phyloP scores from a whole-genome alignment of 2,888 invertebrate genomes.

The Agonum fuliginosum region DNA sequence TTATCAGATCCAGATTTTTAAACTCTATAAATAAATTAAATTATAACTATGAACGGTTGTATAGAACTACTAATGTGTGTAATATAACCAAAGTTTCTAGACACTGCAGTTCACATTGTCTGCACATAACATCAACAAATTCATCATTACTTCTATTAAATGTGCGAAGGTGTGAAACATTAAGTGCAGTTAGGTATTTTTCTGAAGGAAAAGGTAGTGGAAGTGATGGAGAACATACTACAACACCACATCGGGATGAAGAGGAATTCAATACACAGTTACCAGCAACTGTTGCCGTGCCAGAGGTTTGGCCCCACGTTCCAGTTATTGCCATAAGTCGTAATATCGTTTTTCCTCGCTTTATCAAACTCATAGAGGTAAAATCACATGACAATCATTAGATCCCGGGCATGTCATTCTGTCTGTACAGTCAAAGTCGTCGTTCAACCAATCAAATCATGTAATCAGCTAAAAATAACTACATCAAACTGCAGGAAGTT shows the following conservation, averaged over 20 bases:
- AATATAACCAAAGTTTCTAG: constrained; percentile 58
- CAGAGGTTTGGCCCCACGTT: constrained; percentile 97
- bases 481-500: too few species aligned
- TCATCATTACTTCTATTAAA: constrained; percentile 6
- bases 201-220: constrained; percentile 61
- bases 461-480: too few species aligned
- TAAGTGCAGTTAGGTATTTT: constrained; percentile 26
- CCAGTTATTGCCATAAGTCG: constrained; percentile 95
- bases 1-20: constrained; percentile 48
- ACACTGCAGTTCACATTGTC: constrained; percentile 1
- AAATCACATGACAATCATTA: too few species aligned
- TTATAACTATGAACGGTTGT: constrained; percentile 47
- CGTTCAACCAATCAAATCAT: too few species aligned
- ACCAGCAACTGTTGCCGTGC: constrained; percentile 93
- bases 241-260: constrained; percentile 65
- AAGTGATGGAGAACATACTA: constrained; percentile 53
- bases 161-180: constrained; percentile 1
- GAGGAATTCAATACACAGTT: constrained; percentile 76
- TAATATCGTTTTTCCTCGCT: constrained; percentile 98
- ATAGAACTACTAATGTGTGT: constrained; percentile 44
- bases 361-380: constrained; percentile 98
- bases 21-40: constrained; percentile 40
- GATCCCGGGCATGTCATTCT: too few species aligned
- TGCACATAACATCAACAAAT: constrained; percentile 21
- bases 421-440: too few species aligned